A percentile compares a stretch with the other conserved stretches of the same genome.
phyloP scores from a whole-genome alignment of 2,113 vertebrate genomes.

The Chaetodon trifascialis region DNA sequence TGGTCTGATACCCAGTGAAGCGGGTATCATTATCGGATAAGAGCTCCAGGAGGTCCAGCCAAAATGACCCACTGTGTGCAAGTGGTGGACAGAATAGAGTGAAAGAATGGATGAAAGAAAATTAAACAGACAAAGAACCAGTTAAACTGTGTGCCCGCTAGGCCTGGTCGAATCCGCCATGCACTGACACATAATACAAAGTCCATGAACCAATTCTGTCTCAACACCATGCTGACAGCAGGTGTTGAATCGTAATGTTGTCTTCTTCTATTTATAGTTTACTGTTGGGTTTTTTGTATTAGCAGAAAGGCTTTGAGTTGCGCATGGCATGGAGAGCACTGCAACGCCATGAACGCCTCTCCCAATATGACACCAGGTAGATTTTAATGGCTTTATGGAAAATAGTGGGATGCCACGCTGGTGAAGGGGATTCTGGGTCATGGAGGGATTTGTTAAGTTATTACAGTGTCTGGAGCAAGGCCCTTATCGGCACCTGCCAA shows the following conservation, averaged over 20 bases:
- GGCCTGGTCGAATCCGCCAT: constrained; percentile 35
- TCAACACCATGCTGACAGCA: constrained; percentile 50
- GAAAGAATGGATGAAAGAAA: constrained; percentile 46
- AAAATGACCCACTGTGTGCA: constrained; percentile 67
- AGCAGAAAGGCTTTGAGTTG: constrained; percentile 53
- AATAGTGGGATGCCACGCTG: constrained; percentile 75
- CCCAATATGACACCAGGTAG: constrained; percentile 77
- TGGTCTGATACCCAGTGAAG: constrained; percentile 69
- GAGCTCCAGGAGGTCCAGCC: constrained; percentile 54
- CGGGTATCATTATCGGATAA: constrained; percentile 76
- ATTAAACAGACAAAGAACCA: constrained; percentile 35
- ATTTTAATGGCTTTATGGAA: constrained; percentile 84
- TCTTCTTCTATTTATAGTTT: constrained; percentile 61
- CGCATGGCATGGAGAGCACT: constrained; percentile 52
- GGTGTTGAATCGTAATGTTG: constrained; percentile 52
- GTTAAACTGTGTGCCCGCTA: constrained; percentile 27
- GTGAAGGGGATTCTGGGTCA: constrained; percentile 83
- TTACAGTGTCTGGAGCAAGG: constrained; percentile 84
- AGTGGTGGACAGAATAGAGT: constrained; percentile 23
- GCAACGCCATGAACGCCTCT: constrained; percentile 51
- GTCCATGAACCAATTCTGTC: constrained; percentile 52
- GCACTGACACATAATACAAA: constrained; percentile 45
- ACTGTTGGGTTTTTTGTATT: constrained; percentile 55
- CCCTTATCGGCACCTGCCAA: constrained; percentile 87
- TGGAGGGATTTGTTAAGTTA: constrained; percentile 87